These are phyloP conservation scores for Euleptes europaea DNA, from an alignment of 2,113 vertebrate genomes.

Conservation along the genomic window DNA sequence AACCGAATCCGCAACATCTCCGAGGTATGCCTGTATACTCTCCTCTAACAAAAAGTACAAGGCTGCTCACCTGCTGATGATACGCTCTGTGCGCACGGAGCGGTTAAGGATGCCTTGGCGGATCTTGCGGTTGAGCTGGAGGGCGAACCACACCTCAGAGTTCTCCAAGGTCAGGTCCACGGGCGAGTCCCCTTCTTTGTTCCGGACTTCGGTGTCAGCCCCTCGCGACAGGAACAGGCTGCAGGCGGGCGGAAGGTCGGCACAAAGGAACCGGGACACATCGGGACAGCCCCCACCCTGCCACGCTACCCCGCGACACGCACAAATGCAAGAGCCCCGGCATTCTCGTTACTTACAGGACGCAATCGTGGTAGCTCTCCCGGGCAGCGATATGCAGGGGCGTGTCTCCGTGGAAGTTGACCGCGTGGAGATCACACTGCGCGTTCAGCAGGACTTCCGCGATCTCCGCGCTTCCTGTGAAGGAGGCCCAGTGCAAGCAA, in stretches of 20 bases:
- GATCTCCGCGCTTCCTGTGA: slow-evolving; percentile 87
- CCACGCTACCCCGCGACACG: no score
- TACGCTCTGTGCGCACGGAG: slow-evolving; percentile 84
- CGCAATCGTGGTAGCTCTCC: slow-evolving; percentile 87
- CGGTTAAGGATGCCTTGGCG: slow-evolving; percentile 85
- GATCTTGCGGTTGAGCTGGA: slow-evolving; percentile 91
- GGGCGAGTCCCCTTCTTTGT: slow-evolving; percentile 89
- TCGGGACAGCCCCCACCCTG: background rate
- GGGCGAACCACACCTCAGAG: slow-evolving; percentile 87
- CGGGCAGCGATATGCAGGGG: slow-evolving; percentile 89
- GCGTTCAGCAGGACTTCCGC: slow-evolving; percentile 89
- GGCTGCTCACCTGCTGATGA: slow-evolving; percentile 83
- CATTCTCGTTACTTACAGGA: slow-evolving; percentile 79
- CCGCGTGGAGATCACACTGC: slow-evolving; percentile 83
- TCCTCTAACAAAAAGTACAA: background rate
- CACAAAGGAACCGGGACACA: background rate
- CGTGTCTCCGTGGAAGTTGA: slow-evolving; percentile 90
- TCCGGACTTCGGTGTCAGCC: slow-evolving; percentile 86
- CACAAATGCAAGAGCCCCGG: background rate
- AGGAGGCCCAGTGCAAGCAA: slow-evolving; percentile 92
- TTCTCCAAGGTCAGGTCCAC: slow-evolving; percentile 82
- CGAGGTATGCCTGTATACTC: no score
- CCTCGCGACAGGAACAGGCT: slow-evolving; percentile 91
- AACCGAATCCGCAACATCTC: no score
- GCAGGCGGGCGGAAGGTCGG: background rate